These are phyloP conservation scores for Lathronympha strigana DNA, from an alignment of 2,888 invertebrate species.

Conservation along the genomic window DNA sequence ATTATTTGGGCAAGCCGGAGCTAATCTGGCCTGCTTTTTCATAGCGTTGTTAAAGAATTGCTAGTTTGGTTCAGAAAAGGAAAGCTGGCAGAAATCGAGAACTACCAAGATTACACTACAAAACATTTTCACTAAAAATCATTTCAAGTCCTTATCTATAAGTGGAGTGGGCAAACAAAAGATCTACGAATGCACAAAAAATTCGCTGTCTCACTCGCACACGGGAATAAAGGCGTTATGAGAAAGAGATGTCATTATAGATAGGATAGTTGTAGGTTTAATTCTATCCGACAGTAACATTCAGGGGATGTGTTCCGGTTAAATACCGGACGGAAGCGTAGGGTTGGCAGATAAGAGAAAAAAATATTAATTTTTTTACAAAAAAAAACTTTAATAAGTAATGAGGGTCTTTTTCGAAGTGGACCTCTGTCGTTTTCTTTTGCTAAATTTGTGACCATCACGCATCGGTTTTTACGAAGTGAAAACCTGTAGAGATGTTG, in stretches of 20 bases:
- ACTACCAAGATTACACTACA: background rate
- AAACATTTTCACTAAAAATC: background rate
- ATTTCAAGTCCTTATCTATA: slow-evolving; percentile 8
- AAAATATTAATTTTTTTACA: slow-evolving; percentile 6
- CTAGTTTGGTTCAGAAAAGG: no score
- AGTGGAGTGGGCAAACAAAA: slow-evolving; percentile 10
- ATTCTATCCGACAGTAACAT: slow-evolving; percentile 39
- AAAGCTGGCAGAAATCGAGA: no score
- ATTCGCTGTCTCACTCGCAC: slow-evolving; percentile 42
- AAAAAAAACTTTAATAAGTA: no score
- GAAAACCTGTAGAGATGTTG: no score
- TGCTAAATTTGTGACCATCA: no score
- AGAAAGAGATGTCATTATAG: slow-evolving; percentile 41
- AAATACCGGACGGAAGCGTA: slow-evolving; percentile 55
- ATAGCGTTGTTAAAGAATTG: no score
- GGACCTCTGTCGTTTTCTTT: no score
- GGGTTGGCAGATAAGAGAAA: slow-evolving; percentile 46
- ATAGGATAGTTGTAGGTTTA: slow-evolving; percentile 35
- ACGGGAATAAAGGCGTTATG: slow-evolving; percentile 42
- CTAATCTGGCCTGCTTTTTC: no score
- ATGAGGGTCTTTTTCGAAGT: no score
- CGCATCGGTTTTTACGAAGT: no score
- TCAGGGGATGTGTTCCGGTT: slow-evolving; percentile 52
- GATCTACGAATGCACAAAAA: background rate
- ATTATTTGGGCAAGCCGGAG: no score